These are phyloP conservation scores for Diachasma alloeum DNA, from an alignment of 1,140 invertebrate genomes.

Conservation along the genomic window DNA sequence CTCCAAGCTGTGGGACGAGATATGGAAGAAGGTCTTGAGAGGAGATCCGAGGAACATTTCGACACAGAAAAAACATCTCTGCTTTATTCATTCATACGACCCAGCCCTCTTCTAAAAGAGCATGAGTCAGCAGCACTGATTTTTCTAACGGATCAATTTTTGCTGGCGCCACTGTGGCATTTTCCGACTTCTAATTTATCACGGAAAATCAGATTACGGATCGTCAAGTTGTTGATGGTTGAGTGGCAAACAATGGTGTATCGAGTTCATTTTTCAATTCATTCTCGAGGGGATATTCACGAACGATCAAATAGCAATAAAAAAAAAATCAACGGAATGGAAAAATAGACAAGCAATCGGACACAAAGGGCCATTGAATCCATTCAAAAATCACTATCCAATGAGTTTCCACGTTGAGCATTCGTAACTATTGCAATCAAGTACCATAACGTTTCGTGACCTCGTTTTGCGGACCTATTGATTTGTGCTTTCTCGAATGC, in stretches of 20 bases:
- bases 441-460: slow-evolving; percentile 13
- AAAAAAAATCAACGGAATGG: not conserved
- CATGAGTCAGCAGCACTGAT: not conserved
- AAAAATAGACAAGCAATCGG: not conserved
- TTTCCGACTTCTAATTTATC: not conserved
- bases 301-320: too few relatives aligned
- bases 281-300: too few relatives aligned
- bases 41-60: too few relatives aligned
- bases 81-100: too few relatives aligned
- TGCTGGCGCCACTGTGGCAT: not conserved
- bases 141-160: not conserved
- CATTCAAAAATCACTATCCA: not conserved
- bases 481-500: slow-evolving; percentile 3
- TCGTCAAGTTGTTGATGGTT: not conserved
- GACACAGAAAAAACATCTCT: too few relatives aligned
- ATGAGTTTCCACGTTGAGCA: not conserved
- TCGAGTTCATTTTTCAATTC: too few relatives aligned
- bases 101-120: too few relatives aligned
- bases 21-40: too few relatives aligned
- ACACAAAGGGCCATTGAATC: not conserved
- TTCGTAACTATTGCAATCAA: slow-evolving; percentile 10
- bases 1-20: too few relatives aligned
- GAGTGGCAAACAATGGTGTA: too few relatives aligned
- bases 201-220: not conserved
- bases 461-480: slow-evolving; percentile 12